These are phyloP conservation scores for Tenthredo distinguenda DNA, from an alignment of 2,888 invertebrate species.

Conservation along the genomic window DNA sequence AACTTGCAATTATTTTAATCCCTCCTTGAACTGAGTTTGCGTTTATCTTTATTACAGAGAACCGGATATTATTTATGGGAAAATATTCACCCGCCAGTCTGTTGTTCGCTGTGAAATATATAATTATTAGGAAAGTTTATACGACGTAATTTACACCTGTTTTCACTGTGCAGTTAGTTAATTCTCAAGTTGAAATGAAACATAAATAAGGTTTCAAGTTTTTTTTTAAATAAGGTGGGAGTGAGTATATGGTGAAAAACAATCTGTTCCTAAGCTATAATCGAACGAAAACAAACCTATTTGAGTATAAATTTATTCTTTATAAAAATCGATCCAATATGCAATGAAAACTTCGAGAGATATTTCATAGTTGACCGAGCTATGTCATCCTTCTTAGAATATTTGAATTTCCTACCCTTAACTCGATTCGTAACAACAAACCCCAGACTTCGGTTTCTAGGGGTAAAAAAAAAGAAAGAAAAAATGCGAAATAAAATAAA, in stretches of 20 bases:
- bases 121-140: not conserved
- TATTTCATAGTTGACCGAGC: not conserved
- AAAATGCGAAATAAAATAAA: not conserved
- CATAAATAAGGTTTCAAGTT: not conserved
- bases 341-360: not conserved
- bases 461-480: not conserved
- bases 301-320: not conserved
- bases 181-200: slow-evolving; percentile 25
- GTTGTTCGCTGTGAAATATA: not conserved
- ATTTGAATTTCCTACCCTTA: slow-evolving; percentile 6
- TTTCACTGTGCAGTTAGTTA: slow-evolving; percentile 22
- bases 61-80: not conserved
- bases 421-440: not conserved
- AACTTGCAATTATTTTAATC: slow-evolving; percentile 33
- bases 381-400: not conserved
- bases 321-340: not conserved
- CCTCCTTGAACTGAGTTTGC: not conserved
- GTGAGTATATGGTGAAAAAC: not conserved
- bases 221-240: not conserved
- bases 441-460: not conserved
- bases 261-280: not conserved
- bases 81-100: not conserved
- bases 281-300: not conserved
- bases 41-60: not conserved
- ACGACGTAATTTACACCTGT: slow-evolving; percentile 17